phyloP scores from a whole-genome alignment of 35 echinoderm and acorn worm genomes.

The Ophiothrix spiculata region DNA sequence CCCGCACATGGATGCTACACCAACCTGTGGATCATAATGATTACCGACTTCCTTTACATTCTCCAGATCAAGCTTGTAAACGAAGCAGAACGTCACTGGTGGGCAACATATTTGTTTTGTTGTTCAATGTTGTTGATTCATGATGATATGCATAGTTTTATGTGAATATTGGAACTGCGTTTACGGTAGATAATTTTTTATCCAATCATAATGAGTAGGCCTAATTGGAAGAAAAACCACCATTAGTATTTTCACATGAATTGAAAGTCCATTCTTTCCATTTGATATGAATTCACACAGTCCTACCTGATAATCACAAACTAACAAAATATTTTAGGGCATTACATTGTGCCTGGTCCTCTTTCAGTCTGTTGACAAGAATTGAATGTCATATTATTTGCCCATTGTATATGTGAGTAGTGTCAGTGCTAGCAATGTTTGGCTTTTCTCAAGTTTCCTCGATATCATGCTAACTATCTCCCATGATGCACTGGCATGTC shows the following conservation, averaged over 20 bases:
- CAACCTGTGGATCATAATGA: neutral
- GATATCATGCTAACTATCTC: neutral
- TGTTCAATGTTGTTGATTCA: neutral
- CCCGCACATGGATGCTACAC: neutral
- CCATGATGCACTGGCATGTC: neutral
- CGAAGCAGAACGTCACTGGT: neutral
- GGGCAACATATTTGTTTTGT: neutral
- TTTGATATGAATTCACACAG: neutral
- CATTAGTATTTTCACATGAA: neutral
- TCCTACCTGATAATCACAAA: neutral
- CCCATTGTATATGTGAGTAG: slow-evolving; percentile 2
- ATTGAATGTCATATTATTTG: slow-evolving; percentile 12
- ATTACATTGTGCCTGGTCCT: neutral
- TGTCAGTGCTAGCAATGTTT: neutral
- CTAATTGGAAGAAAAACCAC: neutral
- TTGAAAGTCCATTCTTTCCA: neutral
- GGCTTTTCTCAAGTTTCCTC: slow-evolving; percentile 4
- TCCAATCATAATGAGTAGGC: neutral
- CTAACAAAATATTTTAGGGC: neutral
- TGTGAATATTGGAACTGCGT: neutral
- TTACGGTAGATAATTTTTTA: neutral
- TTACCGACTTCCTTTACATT: neutral
- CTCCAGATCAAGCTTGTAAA: neutral
- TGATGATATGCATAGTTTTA: neutral
- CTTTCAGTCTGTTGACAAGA: neutral